phyloP scores from a whole-genome alignment of 1,140 invertebrate species.

The Brachionus koreanus region DNA sequence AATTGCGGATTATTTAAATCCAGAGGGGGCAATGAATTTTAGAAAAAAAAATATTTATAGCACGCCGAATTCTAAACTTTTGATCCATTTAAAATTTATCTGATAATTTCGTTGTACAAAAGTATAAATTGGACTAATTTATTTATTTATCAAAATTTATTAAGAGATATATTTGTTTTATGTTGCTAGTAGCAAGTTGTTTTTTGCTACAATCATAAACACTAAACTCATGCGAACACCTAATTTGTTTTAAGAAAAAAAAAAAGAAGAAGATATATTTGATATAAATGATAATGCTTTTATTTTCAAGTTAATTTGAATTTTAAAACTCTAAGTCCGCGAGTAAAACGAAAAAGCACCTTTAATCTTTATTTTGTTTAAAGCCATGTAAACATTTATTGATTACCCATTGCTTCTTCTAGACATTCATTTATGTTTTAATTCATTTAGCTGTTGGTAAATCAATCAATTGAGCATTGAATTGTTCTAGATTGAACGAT shows the following conservation, averaged over 20 bases:
- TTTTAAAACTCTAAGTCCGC: not conserved
- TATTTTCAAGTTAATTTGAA: not conserved
- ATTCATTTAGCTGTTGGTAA: not conserved
- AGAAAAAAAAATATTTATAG: not conserved
- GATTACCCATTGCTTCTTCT: not conserved
- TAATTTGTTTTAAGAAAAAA: not conserved
- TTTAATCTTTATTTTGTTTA: not conserved
- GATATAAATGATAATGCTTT: not conserved
- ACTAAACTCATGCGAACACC: not conserved
- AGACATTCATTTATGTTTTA: not conserved
- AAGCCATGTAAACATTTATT: not conserved
- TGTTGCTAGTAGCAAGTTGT: not conserved
- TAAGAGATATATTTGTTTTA: not conserved
- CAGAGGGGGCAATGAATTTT: not conserved
- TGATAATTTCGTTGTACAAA: not conserved
- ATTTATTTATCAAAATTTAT: not conserved
- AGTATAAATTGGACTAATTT: not conserved
- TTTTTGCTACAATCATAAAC: not conserved
- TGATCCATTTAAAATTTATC: not conserved
- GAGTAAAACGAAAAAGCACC: not conserved
- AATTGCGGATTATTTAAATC: constrained; percentile 2
- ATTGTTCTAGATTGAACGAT: not conserved
- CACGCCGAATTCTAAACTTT: not conserved
- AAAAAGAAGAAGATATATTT: not conserved
- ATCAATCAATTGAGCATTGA: not conserved